Conservation (phyloP, 2,797 vertebrate species). For the Buceros bicornis region DNA sequence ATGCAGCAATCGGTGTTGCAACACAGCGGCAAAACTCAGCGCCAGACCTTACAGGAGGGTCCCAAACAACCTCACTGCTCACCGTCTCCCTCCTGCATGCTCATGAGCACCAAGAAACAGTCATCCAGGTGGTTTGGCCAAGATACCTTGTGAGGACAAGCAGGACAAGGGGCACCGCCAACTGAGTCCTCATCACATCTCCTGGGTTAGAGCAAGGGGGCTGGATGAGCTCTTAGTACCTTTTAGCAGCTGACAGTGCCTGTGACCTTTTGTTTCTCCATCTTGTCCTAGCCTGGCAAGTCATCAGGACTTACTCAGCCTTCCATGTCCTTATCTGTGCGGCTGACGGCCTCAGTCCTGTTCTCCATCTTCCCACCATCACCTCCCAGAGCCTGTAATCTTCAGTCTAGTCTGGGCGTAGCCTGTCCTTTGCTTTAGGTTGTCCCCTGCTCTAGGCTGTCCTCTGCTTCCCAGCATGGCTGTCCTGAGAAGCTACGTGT, state of each 20-base stretch:
- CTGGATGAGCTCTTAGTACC: neutral
- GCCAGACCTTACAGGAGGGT: neutral
- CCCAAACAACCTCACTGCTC: neutral
- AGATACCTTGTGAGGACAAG: neutral
- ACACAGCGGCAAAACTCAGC: neutral
- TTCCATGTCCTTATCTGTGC: neutral
- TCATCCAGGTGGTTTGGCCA: neutral
- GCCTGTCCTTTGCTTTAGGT: neutral
- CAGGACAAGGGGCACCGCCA: neutral
- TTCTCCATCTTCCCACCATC: slow-evolving; percentile 37
- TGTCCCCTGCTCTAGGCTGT: neutral
- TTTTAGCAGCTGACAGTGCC: neutral
- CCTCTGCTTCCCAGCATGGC: neutral
- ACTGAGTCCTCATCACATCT: neutral
- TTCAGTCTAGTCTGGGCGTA: neutral
- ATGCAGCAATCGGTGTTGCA: slow-evolving; percentile 15
- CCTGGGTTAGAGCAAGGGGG: neutral
- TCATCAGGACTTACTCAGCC: slow-evolving; percentile 26
- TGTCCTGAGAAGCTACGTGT: neutral
- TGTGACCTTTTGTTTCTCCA: neutral
- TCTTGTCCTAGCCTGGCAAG: neutral
- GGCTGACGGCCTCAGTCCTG: neutral
- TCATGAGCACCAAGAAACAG: neutral
- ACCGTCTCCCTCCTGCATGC: neutral
- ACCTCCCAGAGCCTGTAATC: slow-evolving; percentile 27